Base-by-base conservation (phyloP, 92 coral and sea anemone genomes). In the Umimayanthus chanpuru region DNA sequence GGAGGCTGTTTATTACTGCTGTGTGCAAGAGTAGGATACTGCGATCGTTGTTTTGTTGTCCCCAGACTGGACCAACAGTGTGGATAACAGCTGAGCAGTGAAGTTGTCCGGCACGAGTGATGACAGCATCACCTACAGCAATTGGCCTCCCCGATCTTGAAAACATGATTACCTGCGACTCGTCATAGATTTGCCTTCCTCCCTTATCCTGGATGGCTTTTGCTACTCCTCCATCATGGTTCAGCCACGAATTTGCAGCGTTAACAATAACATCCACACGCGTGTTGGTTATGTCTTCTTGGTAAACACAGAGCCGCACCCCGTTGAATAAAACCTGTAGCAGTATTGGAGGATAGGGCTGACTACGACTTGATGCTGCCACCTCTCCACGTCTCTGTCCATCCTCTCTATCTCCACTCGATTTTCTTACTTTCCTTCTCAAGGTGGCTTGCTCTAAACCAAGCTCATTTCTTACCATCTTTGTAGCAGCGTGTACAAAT, bases 171-270 rank as follows among this genome's bases (percentile, higher is more conserved):
- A 64, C 38, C 7, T 10, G 77, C 29, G 93, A 89, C 73, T 93
- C 94, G n/a, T 92, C 81, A 38, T 78, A 88, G 20, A 96, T 94
- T 1, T 74, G 28, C 1, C 23, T 10, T 16, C 99, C 99, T 83
- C 97, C 99, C 78, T 88, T 96, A 61, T 89, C 87, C 23, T 91
- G 91, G 14, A 96, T 96, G n/a, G 99, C 96, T 55, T 76, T 85
- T 29, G 99, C 96, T 9, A 96, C 90, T 20, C 98, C 99, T 40
- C 90, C 96, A 2, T 44, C 85, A 40, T 93, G 99, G 4, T 16
- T 30, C 0, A 96, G 90, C 16, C 43, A 76, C 5, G 36, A 79
- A 56, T 96, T 90, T 18, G 99, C 94, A 10, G 98, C 92, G 79
- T 95, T 96, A 0, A 96, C 99, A 55, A 96, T 89, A 20, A 80